Evolutionary conservation across 2,113 vertebrate genomes (phyloP).

Genomic region (Tringa solitaria): DNA sequence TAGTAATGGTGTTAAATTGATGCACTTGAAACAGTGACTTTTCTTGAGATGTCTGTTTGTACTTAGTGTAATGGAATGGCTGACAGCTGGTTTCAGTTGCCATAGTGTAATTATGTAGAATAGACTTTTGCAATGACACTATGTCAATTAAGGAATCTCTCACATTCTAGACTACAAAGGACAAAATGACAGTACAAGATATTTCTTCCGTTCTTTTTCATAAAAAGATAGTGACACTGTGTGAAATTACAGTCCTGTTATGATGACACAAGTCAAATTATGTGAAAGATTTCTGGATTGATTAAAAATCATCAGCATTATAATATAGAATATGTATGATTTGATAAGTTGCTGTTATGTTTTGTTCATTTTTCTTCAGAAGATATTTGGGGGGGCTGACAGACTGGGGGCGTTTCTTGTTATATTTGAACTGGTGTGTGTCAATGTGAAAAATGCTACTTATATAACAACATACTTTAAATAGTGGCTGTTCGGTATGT

Average conservation of each 20-base stretch:
- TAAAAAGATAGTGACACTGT: constrained; percentile 52
- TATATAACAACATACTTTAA: constrained; percentile 26
- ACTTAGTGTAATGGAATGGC: constrained; percentile 58
- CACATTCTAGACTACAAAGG: constrained; percentile 68
- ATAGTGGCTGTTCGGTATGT: neutral
- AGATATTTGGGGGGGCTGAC: constrained; percentile 1
- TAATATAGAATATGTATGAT: constrained; percentile 48
- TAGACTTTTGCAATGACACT: constrained; percentile 60
- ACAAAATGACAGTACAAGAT: constrained; percentile 63
- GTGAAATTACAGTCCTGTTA: constrained; percentile 58
- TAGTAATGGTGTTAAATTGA: constrained; percentile 55
- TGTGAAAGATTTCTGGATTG: constrained; percentile 58
- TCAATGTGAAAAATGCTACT: constrained; percentile 24
- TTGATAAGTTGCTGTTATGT: constrained; percentile 6
- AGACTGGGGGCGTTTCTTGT: constrained; percentile 30
- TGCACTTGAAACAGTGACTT: constrained; percentile 39
- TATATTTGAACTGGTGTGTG: constrained; percentile 10
- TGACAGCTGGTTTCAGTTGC: constrained; percentile 71
- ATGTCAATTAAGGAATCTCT: constrained; percentile 67
- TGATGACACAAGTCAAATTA: constrained; percentile 65
- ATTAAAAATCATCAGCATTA: constrained; percentile 63
- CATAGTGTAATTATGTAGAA: constrained; percentile 62
- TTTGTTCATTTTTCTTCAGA: constrained; percentile 23
- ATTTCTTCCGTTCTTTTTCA: constrained; percentile 56
- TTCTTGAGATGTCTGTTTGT: constrained; percentile 68